Evolutionary conservation across 1,140 invertebrate genomes (phyloP), one percentile per base, ranked within the genome.

Genomic region (Melitaea cinxia): DNA sequence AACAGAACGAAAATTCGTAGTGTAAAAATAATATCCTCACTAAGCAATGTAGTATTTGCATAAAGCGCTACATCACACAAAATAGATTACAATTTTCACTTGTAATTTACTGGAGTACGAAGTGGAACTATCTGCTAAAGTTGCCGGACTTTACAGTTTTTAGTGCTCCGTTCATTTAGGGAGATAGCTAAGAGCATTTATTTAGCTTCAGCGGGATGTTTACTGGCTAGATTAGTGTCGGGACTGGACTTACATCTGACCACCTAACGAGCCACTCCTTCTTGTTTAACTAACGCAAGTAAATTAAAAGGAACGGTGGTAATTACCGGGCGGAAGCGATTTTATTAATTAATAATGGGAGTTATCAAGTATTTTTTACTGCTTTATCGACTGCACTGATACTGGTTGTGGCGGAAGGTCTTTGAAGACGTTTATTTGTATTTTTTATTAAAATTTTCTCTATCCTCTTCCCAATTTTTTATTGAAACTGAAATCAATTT

Each of bases 201-300:
- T 57, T 57, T 45, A 57, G 54, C 54, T 57, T 57, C 54, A 57
- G 35, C 54, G 54, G 54, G 37, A 57, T 57, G 54, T 57, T 57
- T 57, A 57, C 54, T 57, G 54, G 54, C 35, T 57, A 42, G 54
- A 57, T 57, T 57, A 57, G 54, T 45, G 37, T 21, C 35, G 26
- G 35, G 54, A 42, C 23, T 57, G 54, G 54, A 57, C 54, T 35
- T 24, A 45, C 54, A 39, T 42, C 54, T 26, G 23, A 39, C 14
- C 23, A 37, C 54, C 54, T 57, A 57, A 57, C 54, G 54, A 57
- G 35, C 21, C 23, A 57, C 54, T 57, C 37, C 35, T 39, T 45
- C 54, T 57, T 45, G 54, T 35, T 42, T 10, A 57, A 42, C 35
- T 45, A 21, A 57, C 26, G 23, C 15, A 24, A 42, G 6, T 47